These are phyloP conservation scores for Tethea ocularis DNA, from an alignment of 2,888 invertebrate species.

Conservation along the genomic window DNA sequence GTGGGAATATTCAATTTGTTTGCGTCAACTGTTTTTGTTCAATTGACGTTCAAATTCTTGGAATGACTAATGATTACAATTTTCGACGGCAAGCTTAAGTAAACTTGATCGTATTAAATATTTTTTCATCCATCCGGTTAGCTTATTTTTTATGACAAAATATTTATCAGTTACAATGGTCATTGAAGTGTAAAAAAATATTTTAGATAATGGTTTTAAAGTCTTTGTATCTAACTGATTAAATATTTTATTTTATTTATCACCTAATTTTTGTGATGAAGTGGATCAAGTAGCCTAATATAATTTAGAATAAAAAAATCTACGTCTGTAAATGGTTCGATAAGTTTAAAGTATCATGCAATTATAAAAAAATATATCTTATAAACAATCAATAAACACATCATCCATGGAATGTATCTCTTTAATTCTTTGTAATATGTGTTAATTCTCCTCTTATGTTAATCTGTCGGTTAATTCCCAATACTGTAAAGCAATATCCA, in stretches of 20 bases:
- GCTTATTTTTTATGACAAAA: neutral
- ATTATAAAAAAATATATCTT: neutral
- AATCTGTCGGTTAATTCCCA: neutral
- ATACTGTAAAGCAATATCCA: constrained; percentile 6
- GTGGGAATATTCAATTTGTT: constrained; percentile 83
- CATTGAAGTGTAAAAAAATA: neutral
- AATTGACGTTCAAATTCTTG: constrained; percentile 77
- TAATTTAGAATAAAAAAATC: neutral
- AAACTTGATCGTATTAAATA: neutral
- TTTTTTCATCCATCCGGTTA: constrained; percentile 15
- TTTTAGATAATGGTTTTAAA: neutral
- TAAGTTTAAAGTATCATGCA: neutral
- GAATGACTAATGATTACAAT: constrained; percentile 72
- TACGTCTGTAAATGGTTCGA: neutral
- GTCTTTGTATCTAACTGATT: neutral
- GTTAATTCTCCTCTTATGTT: neutral
- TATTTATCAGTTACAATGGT: neutral
- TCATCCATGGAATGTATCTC: neutral
- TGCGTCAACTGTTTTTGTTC: constrained; percentile 79
- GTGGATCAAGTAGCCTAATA: neutral
- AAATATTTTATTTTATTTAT: neutral
- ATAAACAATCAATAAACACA: constrained; percentile 1
- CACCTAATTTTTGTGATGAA: neutral
- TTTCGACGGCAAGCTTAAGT: constrained; percentile 25
- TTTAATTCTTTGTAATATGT: neutral